Conservation (phyloP, 2,888 invertebrate genomes). For the Drosophila tanythrix region DNA sequence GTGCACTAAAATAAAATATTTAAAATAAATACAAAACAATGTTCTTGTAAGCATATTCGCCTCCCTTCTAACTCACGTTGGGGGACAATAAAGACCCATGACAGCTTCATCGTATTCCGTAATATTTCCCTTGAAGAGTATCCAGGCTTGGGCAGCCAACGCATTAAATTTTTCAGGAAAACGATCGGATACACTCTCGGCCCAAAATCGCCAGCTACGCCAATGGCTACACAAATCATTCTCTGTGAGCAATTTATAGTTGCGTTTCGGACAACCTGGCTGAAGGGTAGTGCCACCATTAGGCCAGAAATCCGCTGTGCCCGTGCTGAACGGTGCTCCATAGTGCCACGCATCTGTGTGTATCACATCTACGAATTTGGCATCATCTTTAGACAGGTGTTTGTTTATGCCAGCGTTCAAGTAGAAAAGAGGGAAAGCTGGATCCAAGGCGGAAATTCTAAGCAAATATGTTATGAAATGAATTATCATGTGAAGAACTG, state of each 20-base stretch:
- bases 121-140: constrained; percentile 85
- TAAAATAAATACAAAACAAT: constrained; percentile 1
- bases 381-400: constrained; percentile 86
- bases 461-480: not conserved
- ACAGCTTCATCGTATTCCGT: constrained; percentile 55
- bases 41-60: not conserved
- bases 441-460: constrained; percentile 87
- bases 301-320: constrained; percentile 88
- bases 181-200: constrained; percentile 86
- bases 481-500: not conserved
- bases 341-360: constrained; percentile 89
- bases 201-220: constrained; percentile 88
- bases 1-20: constrained; percentile 62
- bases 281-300: constrained; percentile 87
- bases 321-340: constrained; percentile 87
- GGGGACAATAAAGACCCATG: constrained; percentile 83
- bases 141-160: constrained; percentile 86
- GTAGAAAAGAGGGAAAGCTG: constrained; percentile 88
- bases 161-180: constrained; percentile 86
- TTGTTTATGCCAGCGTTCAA: constrained; percentile 53
- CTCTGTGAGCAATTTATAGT: constrained; percentile 83
- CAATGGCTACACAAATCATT: constrained; percentile 87
- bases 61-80: constrained; percentile 64
- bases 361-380: constrained; percentile 88
- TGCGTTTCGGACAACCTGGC: constrained; percentile 86